Base-by-base conservation (phyloP, 2,888 invertebrate species). In the Andrena trimmerana region DNA sequence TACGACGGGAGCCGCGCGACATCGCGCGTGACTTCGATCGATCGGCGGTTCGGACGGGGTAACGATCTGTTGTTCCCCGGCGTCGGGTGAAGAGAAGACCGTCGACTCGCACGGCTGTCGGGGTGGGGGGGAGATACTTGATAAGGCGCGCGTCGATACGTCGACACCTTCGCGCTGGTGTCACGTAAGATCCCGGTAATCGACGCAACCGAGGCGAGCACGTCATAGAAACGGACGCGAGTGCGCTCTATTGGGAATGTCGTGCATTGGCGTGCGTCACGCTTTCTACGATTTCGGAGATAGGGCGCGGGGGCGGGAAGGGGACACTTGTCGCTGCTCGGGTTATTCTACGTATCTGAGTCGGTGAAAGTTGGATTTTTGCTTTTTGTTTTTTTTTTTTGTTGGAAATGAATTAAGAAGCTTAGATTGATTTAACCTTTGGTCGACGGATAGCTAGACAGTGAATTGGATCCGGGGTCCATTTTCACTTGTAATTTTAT, bases 161-260 rank as follows among this genome's bases (percentile, higher is more conserved):
- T 27, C 74, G 76, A 67, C 52, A 72, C 72, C 50, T 62, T 66
- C 27, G 42, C 42, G 33, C 57, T 33, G 29, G 27, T 66, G 65
- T 57, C 78, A 42, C 71, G 68, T 65, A 84, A 54, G 70, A 72
- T 60, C 74, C 33, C 59, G 68, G 69, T 42, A 70, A 77, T 71
- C 88, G 88, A 88, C 90, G 88, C 81, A 88, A 87, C 78, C 69
- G 74, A 72, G 78, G 84, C 83, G 80, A 29, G 83, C 86, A 89
- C 91, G 90, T 91, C 90, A 92, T 89, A 88, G 90, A 89, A 90
- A 90, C 72, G 79, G 87, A 87, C 90, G 52, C 70, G 50, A 70
- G 65, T 59, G 48, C 59, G 50, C 65, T 31, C 36, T 27, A 54
- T 63, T 33, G 67, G 16, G 42, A 33, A 59, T 59, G 33, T 54